These are phyloP conservation scores for Orchesella flavescens DNA, from an alignment of 2,888 invertebrate genomes.

Conservation along the genomic window DNA sequence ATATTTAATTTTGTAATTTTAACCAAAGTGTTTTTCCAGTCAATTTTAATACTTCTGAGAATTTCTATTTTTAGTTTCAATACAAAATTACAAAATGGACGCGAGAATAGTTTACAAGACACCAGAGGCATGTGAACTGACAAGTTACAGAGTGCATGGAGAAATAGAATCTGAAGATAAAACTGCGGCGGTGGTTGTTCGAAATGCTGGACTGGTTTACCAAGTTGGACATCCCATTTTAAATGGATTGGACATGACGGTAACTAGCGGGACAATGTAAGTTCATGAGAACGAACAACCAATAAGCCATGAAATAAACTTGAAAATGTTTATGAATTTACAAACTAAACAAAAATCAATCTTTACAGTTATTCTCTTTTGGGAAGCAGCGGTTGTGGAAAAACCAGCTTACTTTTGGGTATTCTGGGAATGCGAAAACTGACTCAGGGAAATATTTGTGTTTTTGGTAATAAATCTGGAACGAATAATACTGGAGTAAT, in stretches of 20 bases:
- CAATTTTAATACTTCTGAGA: too few species aligned
- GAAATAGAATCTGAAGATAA: too few species aligned
- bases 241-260: slow-evolving; percentile 52
- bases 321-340: slow-evolving; percentile 6
- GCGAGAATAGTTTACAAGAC: too few species aligned
- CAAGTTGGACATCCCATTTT: slow-evolving; percentile 24
- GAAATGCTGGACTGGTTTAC: not conserved
- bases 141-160: too few species aligned
- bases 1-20: too few species aligned
- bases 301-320: not conserved
- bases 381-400: slow-evolving; percentile 80
- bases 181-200: not conserved
- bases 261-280: slow-evolving; percentile 51
- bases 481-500: too few species aligned
- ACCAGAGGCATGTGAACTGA: too few species aligned
- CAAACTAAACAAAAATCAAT: not conserved
- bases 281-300: not conserved
- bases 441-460: slow-evolving; percentile 90
- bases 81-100: too few species aligned
- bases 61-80: too few species aligned
- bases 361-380: slow-evolving; percentile 45
- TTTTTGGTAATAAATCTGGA: slow-evolving; percentile 84
- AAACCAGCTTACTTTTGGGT: slow-evolving; percentile 89
- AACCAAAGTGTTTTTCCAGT: too few species aligned
- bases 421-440: slow-evolving; percentile 90